Evolutionary conservation across 2,113 vertebrate species (phyloP), one percentile per base, ranked within the genome.

Genomic region (Chloropsis cyanopogon): DNA sequence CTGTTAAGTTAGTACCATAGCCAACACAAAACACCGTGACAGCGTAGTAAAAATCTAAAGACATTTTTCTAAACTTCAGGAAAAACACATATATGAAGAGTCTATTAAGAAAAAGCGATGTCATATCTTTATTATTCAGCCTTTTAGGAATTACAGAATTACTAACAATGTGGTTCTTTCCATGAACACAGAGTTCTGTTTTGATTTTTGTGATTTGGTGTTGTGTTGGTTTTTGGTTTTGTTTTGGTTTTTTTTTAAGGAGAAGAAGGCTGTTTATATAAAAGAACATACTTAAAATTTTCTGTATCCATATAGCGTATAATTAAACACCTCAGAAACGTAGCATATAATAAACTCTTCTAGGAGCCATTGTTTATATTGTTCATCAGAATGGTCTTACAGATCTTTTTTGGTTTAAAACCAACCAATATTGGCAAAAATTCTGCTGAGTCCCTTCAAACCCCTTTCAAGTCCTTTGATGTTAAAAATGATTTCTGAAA

Each of bases 151-250:
- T n/a, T 19, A 28, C 1, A 23, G 4, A 52, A 52, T 60, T 72
- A 53, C 9, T 50, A 29, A 66, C 11, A 49, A 6, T 49, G 21
- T 66, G 11, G 19, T 71, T 88, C 35, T 50, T 80, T 87, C 35
- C 12, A 12, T 56, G 25, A 35, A n/a, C 42, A 7, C 35, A 37
- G 12, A 4, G 7, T 33, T 61, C 26, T 28, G 5, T 25, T 59
- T 60, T 47, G 33, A 7, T 24, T 59, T 85, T 56, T 3, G 0
- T 6, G 4, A 7, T 47, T 69, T 65, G 8, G 5, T 41, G 1
- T 22, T 23, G 12, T 11, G 11, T 64, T 47, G 39, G 25, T 63
- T 71, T 79, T 49, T 0, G 0, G 11, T 10, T 68, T n/a, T 24
- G 9, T 33, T 65, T 35, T 39, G 19, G 0, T 37, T 78, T 18